Evolutionary conservation across 2,113 vertebrate genomes (phyloP).

Genomic region (Epinephelus moara): DNA sequence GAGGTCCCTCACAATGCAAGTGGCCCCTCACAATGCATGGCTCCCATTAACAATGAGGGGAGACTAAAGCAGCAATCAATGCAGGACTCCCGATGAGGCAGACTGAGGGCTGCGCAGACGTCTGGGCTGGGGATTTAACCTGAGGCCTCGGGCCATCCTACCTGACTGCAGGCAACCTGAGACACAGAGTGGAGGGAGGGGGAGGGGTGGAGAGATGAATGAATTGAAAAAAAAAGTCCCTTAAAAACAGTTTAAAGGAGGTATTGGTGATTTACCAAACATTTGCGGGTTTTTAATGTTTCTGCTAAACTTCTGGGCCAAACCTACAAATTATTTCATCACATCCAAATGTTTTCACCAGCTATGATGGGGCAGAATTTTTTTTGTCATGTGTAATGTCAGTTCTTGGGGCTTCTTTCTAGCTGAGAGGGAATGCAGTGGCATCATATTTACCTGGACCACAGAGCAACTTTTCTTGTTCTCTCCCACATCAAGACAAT

Average conservation of each 20-base stretch:
- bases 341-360: conserved; percentile 3
- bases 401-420: background rate
- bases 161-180: conserved; percentile 76
- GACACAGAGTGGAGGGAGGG: conserved; percentile 34
- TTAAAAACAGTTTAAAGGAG: background rate
- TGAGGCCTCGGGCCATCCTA: conserved; percentile 71
- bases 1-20: conserved; percentile 56
- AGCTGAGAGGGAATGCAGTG: background rate
- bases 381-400: background rate
- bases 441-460: background rate
- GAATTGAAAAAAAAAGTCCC: background rate
- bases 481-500: background rate
- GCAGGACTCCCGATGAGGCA: conserved; percentile 71
- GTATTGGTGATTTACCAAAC: background rate
- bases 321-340: background rate
- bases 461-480: background rate
- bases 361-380: background rate
- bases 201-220: conserved; percentile 24
- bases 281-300: background rate
- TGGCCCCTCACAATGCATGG: conserved; percentile 57
- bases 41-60: conserved; percentile 64
- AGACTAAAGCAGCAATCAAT: conserved; percentile 67
- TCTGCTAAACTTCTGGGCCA: background rate
- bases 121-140: conserved; percentile 79
- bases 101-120: conserved; percentile 72